Conservation (phyloP, 2,113 vertebrate species). For the Marmota flaviventris region DNA sequence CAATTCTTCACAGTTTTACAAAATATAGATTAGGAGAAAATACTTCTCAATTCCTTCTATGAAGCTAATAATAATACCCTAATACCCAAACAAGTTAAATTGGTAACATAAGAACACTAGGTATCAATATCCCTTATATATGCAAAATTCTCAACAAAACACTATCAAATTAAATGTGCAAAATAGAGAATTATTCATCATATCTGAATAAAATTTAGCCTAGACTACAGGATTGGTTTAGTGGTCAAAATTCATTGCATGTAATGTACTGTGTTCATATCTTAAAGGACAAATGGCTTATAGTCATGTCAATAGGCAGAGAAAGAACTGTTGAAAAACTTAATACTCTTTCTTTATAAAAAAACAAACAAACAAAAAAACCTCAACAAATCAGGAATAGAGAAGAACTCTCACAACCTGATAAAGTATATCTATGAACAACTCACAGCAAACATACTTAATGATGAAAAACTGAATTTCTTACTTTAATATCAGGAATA, state of each 20-base stretch:
- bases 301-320: background rate
- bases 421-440: background rate
- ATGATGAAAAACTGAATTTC: background rate
- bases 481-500: background rate
- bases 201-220: background rate
- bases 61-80: background rate
- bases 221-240: background rate
- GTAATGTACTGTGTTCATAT: background rate
- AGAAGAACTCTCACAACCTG: background rate
- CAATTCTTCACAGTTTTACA: background rate
- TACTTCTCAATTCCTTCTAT: background rate
- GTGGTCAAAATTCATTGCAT: background rate
- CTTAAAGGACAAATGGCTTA: background rate
- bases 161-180: background rate
- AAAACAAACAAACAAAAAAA: background rate
- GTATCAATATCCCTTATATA: background rate
- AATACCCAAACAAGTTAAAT: background rate
- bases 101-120: background rate
- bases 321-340: background rate
- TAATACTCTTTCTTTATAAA: background rate
- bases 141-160: background rate
- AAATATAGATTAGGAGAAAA: background rate
- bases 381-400: background rate
- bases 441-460: background rate
- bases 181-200: background rate